Percentiles rank a stretch among this genome's conserved stretches.
These are phyloP conservation scores for Epinephelus awoara DNA, from an alignment of 2,797 vertebrate species.

Conservation along the genomic window DNA sequence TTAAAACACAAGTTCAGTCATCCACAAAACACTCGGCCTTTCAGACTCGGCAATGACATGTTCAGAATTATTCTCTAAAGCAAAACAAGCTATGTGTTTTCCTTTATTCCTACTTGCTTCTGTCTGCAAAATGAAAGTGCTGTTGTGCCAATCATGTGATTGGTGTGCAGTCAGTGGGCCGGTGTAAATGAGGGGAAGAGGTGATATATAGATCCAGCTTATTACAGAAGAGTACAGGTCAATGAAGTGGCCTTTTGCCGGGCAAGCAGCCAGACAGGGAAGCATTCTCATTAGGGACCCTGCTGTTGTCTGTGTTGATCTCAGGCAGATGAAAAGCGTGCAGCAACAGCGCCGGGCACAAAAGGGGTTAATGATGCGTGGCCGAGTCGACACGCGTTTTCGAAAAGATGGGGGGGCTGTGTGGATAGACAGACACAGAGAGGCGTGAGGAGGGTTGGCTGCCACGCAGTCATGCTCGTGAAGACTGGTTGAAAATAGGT, in stretches of 20 bases:
- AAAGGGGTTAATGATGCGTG: conserved; percentile 76
- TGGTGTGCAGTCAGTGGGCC: conserved; percentile 6
- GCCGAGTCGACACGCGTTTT: conserved; percentile 67
- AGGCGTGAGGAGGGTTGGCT: neutral
- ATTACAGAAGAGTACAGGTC: conserved; percentile 37
- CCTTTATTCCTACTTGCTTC: neutral
- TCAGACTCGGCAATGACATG: conserved; percentile 45
- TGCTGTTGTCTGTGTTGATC: conserved; percentile 62
- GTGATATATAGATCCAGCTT: conserved; percentile 40
- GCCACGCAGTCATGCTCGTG: conserved; percentile 8
- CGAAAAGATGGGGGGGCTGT: conserved; percentile 23
- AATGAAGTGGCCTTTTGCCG: conserved; percentile 34
- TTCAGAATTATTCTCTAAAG: conserved; percentile 43
- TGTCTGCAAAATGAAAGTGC: conserved; percentile 28
- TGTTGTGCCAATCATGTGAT: conserved; percentile 16
- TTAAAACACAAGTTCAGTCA: conserved; percentile 67
- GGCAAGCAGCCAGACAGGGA: conserved; percentile 54
- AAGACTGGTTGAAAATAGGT: conserved; percentile 9
- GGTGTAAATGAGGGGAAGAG: conserved; percentile 1
- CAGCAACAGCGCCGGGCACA: conserved; percentile 62
- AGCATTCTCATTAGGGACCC: conserved; percentile 48
- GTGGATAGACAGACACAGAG: conserved; percentile 17
- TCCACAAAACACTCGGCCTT: conserved; percentile 61
- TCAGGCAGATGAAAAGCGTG: conserved; percentile 63
- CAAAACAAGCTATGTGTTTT: neutral